Evolutionary conservation across 92 coral and sea anemone species (phyloP).

Genomic region (Palythoa heliodiscus): DNA sequence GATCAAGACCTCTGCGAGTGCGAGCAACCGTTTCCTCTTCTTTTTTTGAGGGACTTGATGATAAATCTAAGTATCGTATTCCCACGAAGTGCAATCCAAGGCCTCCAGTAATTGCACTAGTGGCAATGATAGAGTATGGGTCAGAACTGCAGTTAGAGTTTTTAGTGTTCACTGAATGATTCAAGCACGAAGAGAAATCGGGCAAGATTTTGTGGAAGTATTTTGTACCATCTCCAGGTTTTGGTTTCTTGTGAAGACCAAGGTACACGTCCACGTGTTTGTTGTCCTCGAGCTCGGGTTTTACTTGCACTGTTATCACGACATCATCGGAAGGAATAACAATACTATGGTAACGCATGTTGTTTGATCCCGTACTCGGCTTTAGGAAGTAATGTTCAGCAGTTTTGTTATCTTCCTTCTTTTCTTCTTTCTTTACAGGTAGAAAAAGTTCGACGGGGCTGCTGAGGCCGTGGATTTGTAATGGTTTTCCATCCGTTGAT

Average conservation of each 20-base stretch:
- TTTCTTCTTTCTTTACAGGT: slow-evolving; percentile 52
- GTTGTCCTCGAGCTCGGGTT: slow-evolving; percentile 66
- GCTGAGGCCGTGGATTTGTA: slow-evolving; percentile 66
- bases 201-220: slow-evolving; percentile 54
- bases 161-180: slow-evolving; percentile 4
- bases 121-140: slow-evolving; percentile 59
- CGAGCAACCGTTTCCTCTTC: slow-evolving; percentile 16
- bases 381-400: slow-evolving; percentile 63
- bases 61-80: slow-evolving; percentile 13
- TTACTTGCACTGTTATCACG: slow-evolving; percentile 45
- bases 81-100: slow-evolving; percentile 73
- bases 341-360: slow-evolving; percentile 70
- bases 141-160: slow-evolving; percentile 49
- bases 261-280: slow-evolving; percentile 55
- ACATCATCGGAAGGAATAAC: slow-evolving; percentile 57
- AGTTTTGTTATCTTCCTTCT: slow-evolving; percentile 40
- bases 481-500: slow-evolving; percentile 60
- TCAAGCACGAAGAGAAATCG: slow-evolving; percentile 54
- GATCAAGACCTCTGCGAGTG: slow-evolving; percentile 42
- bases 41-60: not conserved
- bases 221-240: slow-evolving; percentile 52
- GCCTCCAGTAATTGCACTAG: slow-evolving; percentile 68
- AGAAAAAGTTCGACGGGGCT: slow-evolving; percentile 73
- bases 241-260: slow-evolving; percentile 54
- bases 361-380: slow-evolving; percentile 66